Evolutionary conservation across 2,888 invertebrate genomes (phyloP).

Genomic region (Agriotes lineatus): DNA sequence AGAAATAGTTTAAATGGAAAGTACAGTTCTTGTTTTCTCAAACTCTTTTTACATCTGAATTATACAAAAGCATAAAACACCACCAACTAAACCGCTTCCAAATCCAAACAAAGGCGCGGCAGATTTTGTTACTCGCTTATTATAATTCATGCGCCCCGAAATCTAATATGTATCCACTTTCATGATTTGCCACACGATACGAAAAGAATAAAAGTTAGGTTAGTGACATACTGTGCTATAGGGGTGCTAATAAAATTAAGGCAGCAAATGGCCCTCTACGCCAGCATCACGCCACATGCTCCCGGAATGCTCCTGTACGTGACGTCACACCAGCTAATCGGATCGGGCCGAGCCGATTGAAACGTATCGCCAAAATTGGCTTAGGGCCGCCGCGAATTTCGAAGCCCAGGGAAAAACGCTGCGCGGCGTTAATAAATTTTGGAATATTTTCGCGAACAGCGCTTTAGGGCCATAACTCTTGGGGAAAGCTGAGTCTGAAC

Average conservation of each 20-base stretch:
- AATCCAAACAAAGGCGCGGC: neutral
- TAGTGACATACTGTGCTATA: conserved; percentile 49
- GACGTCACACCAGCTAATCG: conserved; percentile 46
- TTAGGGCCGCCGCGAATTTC: conserved; percentile 12
- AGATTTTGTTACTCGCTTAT: conserved; percentile 16
- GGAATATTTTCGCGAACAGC: conserved; percentile 1
- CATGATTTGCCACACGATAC: conserved; percentile 44
- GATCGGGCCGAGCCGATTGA: conserved; percentile 37
- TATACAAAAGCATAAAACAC: neutral
- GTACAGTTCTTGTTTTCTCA: too few species aligned
- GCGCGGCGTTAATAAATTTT: conserved; percentile 11
- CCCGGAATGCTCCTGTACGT: conserved; percentile 48
- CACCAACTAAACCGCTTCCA: neutral
- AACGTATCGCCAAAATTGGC: conserved; percentile 39
- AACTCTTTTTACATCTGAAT: too few species aligned
- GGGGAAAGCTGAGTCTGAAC: conserved; percentile 12
- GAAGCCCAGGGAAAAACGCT: neutral
- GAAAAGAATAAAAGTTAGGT: conserved; percentile 45
- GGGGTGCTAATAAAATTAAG: conserved; percentile 65
- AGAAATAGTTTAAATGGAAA: too few species aligned
- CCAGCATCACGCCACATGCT: conserved; percentile 64
- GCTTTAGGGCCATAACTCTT: conserved; percentile 23
- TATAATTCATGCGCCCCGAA: conserved; percentile 39
- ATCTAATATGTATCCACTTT: conserved; percentile 44
- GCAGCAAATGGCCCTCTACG: conserved; percentile 63